These are phyloP conservation scores for Anguilla rostrata DNA, from an alignment of 2,113 vertebrate genomes.

Conservation along the genomic window DNA sequence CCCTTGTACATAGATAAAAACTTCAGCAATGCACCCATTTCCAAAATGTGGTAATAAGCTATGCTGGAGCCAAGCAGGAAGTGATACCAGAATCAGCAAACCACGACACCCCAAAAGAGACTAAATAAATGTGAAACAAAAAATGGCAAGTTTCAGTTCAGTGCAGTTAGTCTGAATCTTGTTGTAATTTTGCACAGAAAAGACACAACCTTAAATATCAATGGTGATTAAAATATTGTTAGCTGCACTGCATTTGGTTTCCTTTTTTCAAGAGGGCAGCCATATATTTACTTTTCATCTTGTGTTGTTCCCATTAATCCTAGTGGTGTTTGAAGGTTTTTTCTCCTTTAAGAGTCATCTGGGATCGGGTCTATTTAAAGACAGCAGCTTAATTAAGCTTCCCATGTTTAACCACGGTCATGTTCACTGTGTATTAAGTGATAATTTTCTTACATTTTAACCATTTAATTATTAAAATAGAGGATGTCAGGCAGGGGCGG, in stretches of 20 bases:
- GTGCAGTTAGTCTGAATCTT: background rate
- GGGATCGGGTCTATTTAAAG: conserved; percentile 3
- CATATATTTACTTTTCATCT: background rate
- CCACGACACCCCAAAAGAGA: too few species aligned
- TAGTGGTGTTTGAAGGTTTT: background rate
- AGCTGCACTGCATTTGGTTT: background rate
- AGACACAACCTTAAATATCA: background rate
- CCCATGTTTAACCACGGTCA: background rate
- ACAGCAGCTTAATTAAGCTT: conserved; percentile 18
- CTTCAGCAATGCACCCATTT: too few species aligned
- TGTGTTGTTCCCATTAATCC: background rate
- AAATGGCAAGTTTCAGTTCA: background rate
- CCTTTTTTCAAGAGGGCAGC: background rate
- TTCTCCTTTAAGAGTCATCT: background rate
- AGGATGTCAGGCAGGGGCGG: too few species aligned
- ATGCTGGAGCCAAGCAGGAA: background rate
- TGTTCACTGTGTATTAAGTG: background rate
- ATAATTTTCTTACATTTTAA: background rate
- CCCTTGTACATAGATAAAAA: too few species aligned
- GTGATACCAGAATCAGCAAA: background rate
- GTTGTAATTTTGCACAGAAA: background rate
- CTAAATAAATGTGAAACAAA: background rate
- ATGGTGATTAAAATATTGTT: background rate
- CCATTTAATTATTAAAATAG: background rate
- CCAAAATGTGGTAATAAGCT: background rate